These are phyloP conservation scores for Lepisosteus osseus DNA, from an alignment of 2,113 vertebrate species.

Conservation along the genomic window DNA sequence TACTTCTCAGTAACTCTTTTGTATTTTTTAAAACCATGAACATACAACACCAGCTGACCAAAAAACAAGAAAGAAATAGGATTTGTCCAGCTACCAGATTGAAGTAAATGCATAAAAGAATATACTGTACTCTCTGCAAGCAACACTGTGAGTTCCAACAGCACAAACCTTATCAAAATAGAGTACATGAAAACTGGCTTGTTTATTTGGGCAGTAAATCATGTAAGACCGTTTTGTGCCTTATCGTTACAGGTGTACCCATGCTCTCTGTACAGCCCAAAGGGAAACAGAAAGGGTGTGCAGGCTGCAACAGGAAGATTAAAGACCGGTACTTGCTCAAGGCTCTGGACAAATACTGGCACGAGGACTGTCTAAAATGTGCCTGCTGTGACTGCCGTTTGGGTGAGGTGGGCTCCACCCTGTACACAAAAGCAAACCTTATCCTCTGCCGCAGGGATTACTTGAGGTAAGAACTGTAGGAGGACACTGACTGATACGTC, in stretches of 20 bases:
- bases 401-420: conserved; percentile 98
- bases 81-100: too few species aligned
- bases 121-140: too few species aligned
- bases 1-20: too few species aligned
- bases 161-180: conserved; percentile 62
- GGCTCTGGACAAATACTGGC: conserved; percentile 99
- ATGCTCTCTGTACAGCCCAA: conserved; percentile 99
- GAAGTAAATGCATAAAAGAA: too few species aligned
- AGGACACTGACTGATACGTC: conserved; percentile 16
- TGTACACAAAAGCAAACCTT: conserved; percentile 99
- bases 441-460: conserved; percentile 98
- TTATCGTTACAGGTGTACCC: conserved; percentile 83
- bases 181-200: conserved; percentile 64
- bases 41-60: too few species aligned
- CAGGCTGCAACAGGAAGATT: conserved; percentile 98
- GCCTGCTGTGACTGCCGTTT: conserved; percentile 98
- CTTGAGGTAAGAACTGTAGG: conserved; percentile 81
- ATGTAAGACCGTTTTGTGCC: conserved; percentile 58
- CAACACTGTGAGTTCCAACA: conserved; percentile 5
- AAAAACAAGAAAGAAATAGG: too few species aligned
- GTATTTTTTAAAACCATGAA: too few species aligned
- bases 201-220: conserved; percentile 65
- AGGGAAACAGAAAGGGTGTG: conserved; percentile 98
- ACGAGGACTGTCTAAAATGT: conserved; percentile 98
- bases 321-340: conserved; percentile 99